These are phyloP conservation scores for Brachionus calyciflorus DNA, from an alignment of 1,140 invertebrate genomes.

Conservation along the genomic window DNA sequence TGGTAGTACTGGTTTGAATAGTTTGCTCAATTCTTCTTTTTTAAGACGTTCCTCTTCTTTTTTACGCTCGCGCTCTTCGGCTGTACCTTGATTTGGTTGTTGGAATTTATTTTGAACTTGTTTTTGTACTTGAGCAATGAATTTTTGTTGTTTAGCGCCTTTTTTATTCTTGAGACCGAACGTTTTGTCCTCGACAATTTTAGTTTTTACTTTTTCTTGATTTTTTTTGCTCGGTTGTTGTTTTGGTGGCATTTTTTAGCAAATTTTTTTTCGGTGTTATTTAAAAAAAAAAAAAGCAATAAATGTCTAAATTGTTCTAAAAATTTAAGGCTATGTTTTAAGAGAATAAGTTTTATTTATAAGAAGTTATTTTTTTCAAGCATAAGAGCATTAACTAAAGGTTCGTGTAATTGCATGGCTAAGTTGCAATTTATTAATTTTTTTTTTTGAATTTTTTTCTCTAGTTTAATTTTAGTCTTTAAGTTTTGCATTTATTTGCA, in stretches of 20 bases:
- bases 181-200: slow-evolving; percentile 78
- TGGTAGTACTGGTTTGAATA: slow-evolving; percentile 47
- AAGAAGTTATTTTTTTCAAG: too few relatives aligned
- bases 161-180: slow-evolving; percentile 99
- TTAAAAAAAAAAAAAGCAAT: neutral
- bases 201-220: slow-evolving; percentile 43
- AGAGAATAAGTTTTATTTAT: too few relatives aligned
- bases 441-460: too few relatives aligned
- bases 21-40: slow-evolving; percentile 39
- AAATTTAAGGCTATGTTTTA: neutral
- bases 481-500: too few relatives aligned
- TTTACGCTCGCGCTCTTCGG: slow-evolving; percentile 53
- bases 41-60: slow-evolving; percentile 47
- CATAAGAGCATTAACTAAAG: too few relatives aligned
- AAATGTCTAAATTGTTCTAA: neutral
- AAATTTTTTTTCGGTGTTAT: neutral
- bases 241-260: slow-evolving; percentile 44
- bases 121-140: slow-evolving; percentile 94
- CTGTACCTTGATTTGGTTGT: slow-evolving; percentile 23
- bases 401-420: too few relatives aligned
- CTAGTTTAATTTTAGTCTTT: too few relatives aligned
- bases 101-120: slow-evolving; percentile 81
- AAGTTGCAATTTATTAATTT: too few relatives aligned
- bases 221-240: slow-evolving; percentile 31
- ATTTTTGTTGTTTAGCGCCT: slow-evolving; percentile 96